Conservation (phyloP, 2,797 vertebrate genomes). For the Hylomyscus alleni region DNA sequence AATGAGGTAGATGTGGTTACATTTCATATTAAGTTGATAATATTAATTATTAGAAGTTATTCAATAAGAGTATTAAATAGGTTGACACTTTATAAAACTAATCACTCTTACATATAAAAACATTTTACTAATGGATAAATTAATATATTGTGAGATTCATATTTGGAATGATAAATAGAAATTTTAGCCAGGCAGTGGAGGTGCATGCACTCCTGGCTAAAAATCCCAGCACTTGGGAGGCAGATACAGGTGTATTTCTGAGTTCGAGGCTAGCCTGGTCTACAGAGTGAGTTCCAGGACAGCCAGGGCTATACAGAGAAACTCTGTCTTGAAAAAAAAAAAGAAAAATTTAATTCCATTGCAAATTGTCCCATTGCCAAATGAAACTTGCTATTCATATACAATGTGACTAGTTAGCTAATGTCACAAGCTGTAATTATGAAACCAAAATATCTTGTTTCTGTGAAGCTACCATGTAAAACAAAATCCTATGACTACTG, state of each 20-base stretch:
- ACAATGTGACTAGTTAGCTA: background rate
- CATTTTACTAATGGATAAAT: background rate
- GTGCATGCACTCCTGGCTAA: too few relatives aligned
- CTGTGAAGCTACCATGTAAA: background rate
- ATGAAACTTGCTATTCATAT: background rate
- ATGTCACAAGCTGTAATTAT: background rate
- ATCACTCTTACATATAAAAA: background rate
- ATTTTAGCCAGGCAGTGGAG: background rate
- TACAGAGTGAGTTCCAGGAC: too few relatives aligned
- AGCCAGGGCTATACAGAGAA: too few relatives aligned
- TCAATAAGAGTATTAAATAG: background rate
- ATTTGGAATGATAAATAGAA: background rate
- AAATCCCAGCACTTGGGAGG: too few relatives aligned
- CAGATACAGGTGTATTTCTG: too few relatives aligned
- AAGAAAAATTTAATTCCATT: background rate
- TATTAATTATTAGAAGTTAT: background rate
- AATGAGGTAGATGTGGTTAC: background rate
- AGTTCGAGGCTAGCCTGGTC: too few relatives aligned
- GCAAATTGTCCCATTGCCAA: background rate
- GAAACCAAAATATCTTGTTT: slow-evolving; percentile 8
- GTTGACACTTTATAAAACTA: background rate
- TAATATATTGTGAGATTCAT: background rate
- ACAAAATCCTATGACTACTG: background rate
- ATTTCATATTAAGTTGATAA: background rate
- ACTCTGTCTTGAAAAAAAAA: too few relatives aligned